Evolutionary conservation across 1,140 invertebrate species (phyloP).

Genomic region (Lepidurus arcticus): DNA sequence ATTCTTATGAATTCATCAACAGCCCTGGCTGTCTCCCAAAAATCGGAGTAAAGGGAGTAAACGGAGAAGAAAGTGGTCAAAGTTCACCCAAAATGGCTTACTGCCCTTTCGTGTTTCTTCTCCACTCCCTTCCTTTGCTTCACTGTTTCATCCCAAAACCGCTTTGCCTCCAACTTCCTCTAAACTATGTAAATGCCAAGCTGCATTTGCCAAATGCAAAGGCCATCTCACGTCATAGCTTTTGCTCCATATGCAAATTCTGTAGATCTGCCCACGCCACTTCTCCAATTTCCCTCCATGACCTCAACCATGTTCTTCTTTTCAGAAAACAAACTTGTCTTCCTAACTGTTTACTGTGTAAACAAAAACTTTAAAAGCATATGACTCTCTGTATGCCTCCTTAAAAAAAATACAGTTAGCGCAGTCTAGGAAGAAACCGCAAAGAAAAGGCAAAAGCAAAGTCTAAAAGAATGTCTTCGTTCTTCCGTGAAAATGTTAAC

Average conservation of each 20-base stretch:
- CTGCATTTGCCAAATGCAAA: background rate
- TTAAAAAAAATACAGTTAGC: too few species aligned
- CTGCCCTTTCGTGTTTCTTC: background rate
- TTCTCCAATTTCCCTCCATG: background rate
- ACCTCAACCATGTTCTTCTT: background rate
- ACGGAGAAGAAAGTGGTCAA: background rate
- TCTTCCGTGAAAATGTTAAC: background rate
- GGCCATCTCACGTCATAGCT: background rate
- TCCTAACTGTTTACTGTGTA: background rate
- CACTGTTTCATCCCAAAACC: background rate
- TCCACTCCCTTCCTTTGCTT: background rate
- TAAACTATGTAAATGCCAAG: constrained; percentile 6
- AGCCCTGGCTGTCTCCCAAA: background rate
- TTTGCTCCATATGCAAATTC: background rate
- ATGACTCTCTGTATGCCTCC: background rate
- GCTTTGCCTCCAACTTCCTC: background rate
- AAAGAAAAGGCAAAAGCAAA: background rate
- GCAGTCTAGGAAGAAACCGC: too few species aligned
- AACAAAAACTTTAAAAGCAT: background rate
- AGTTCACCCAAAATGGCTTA: background rate
- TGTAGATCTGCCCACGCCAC: background rate
- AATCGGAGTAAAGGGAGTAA: background rate
- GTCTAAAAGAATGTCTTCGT: background rate
- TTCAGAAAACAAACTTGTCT: background rate
- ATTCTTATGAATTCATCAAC: background rate